These are phyloP conservation scores for Zoroaster sp. DNA, from an alignment of 53 echinoderm and acorn worm species.

Conservation along the genomic window DNA sequence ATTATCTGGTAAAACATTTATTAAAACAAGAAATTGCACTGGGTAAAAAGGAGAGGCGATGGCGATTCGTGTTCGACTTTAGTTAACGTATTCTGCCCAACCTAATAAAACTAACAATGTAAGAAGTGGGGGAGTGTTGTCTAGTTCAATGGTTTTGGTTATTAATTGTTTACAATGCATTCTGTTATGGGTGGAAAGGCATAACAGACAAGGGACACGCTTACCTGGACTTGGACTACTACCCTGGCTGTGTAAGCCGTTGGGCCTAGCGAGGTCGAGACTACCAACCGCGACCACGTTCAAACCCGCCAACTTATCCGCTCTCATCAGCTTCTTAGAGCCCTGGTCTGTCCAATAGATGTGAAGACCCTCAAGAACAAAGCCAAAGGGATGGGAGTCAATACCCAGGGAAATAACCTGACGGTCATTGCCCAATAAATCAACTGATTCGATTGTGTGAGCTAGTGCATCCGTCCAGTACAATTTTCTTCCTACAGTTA, in stretches of 20 bases:
- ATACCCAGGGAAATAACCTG: slow-evolving; percentile 35
- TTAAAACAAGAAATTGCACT: no score
- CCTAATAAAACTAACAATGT: no score
- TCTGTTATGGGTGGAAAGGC: neutral
- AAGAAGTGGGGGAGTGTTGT: no score
- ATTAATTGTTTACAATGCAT: neutral
- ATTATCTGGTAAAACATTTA: no score
- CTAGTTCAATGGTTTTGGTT: no score
- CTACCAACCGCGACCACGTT: slow-evolving; percentile 37
- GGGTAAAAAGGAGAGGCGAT: no score
- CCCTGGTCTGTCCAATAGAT: slow-evolving; percentile 83
- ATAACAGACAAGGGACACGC: neutral
- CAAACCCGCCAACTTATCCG: slow-evolving; percentile 55
- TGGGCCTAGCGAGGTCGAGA: slow-evolving; percentile 55
- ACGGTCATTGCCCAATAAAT: slow-evolving; percentile 54
- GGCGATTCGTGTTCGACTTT: no score
- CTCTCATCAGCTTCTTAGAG: slow-evolving; percentile 39
- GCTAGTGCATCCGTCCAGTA: slow-evolving; percentile 85
- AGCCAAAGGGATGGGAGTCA: slow-evolving; percentile 61
- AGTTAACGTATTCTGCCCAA: no score
- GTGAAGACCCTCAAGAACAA: slow-evolving; percentile 38
- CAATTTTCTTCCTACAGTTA: slow-evolving; percentile 50
- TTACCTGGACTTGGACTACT: neutral
- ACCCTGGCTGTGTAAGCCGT: slow-evolving; percentile 34
- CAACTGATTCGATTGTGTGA: slow-evolving; percentile 64